Percentiles rank a stretch among this genome's conserved stretches.
Evolutionary conservation across 2,888 invertebrate genomes (phyloP).

Genomic region (Andrena chrysosceles): DNA sequence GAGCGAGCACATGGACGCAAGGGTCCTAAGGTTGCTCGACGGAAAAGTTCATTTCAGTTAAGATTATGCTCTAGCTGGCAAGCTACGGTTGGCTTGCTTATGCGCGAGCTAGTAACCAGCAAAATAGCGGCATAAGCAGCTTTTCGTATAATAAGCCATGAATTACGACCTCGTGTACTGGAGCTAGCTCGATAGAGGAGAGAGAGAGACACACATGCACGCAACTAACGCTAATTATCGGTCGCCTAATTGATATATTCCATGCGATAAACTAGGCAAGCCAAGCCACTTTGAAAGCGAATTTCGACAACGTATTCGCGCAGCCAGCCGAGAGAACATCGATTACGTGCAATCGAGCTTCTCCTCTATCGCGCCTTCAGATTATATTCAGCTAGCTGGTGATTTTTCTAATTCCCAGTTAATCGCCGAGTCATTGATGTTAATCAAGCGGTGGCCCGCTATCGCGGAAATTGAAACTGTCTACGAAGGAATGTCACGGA

Average conservation of each 20-base stretch:
- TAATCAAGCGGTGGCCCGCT: conserved; percentile 35
- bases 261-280: conserved; percentile 46
- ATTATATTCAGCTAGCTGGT: too few species aligned
- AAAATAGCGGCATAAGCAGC: conserved; percentile 18
- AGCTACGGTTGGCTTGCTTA: conserved; percentile 9
- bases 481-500: conserved; percentile 14
- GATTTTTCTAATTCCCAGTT: background rate
- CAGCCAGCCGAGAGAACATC: background rate
- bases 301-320: conserved; percentile 28
- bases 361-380: background rate
- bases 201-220: background rate
- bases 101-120: background rate
- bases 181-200: background rate
- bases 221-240: conserved; percentile 49
- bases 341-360: background rate
- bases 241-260: conserved; percentile 46
- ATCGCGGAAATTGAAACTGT: conserved; percentile 28
- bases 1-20: background rate
- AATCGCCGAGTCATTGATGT: conserved; percentile 20
- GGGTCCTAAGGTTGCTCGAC: background rate
- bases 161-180: conserved; percentile 30
- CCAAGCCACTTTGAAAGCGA: conserved; percentile 36
- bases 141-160: conserved; percentile 44
- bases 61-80: conserved; percentile 34
- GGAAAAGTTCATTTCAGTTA: conserved; percentile 45